Evolutionary conservation across 2,113 vertebrate species (phyloP).

Genomic region (Tachycineta bicolor): DNA sequence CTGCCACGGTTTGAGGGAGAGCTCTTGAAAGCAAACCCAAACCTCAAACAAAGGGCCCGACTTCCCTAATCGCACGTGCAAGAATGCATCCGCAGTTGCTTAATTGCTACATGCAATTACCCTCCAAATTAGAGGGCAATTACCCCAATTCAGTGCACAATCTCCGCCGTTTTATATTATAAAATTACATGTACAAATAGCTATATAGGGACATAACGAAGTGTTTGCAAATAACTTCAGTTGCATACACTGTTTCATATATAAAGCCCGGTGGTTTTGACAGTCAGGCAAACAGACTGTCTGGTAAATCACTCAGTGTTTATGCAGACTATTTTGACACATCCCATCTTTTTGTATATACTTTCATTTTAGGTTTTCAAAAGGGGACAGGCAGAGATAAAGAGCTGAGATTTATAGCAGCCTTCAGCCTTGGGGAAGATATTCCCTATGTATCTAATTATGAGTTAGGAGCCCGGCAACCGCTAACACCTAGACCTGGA

Average conservation of each 20-base stretch:
- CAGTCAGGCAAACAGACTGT: conserved; percentile 66
- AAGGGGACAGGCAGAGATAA: conserved; percentile 57
- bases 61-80: conserved; percentile 51
- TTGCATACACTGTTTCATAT: conserved; percentile 49
- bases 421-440: conserved; percentile 47
- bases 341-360: conserved; percentile 48
- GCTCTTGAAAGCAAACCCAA: conserved; percentile 43
- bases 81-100: conserved; percentile 66
- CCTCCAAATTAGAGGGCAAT: conserved; percentile 71
- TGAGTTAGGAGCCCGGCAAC: conserved; percentile 13
- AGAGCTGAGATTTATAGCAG: conserved; percentile 50
- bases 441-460: conserved; percentile 57
- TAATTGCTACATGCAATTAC: conserved; percentile 69
- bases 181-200: conserved; percentile 63
- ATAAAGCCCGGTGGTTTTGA: conserved; percentile 61
- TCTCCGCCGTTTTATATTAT: conserved; percentile 54
- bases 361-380: conserved; percentile 65
- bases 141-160: conserved; percentile 65
- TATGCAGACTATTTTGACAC: conserved; percentile 70
- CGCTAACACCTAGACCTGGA: conserved; percentile 46
- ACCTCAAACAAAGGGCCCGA: conserved; percentile 58
- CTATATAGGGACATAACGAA: conserved; percentile 60
- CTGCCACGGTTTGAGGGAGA: background rate
- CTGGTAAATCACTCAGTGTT: conserved; percentile 67
- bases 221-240: conserved; percentile 69